Base-by-base conservation (phyloP, 1,140 invertebrate species). In the Drosophila auraria region DNA sequence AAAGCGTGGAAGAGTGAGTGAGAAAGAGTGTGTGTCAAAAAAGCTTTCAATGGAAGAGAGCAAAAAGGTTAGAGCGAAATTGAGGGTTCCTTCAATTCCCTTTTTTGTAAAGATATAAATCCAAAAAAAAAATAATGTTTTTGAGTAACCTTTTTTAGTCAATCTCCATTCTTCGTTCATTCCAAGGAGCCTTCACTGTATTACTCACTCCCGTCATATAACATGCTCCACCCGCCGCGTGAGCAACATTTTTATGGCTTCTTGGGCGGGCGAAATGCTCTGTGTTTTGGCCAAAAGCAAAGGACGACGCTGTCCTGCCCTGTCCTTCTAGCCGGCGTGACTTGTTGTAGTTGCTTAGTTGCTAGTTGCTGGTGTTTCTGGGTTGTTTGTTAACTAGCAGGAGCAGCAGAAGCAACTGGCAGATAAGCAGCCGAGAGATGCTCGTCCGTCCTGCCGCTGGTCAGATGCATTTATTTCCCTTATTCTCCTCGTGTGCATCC, bases 171-270 rank as follows among this genome's bases (percentile, higher is more conserved):
- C 12, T 17, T 17, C 2, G 1, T n/a, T 27, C 6, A 11, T 15
- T n/a, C 0, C 14, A 15, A 2, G 2, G 4, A n/a, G 11, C 8
- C 5, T 11, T 25, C 30, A 73, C 71, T 73, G 68, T 74, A 38
- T 2, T 3, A 25, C 56, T 33, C 47, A 44, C 17, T 25, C 30
- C 40, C 14, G 2, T n/a, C 49, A 51, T 23, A 53, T 45, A 45
- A 17, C 49, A 54, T 38, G 20, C 45, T 27, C 42, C 17, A 38
- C 8, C 49, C 33, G 60, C 75, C 64, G 72, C 77, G 63, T 71
- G 80, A 80, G 84, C 69, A 78, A 82, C 78, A 90, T 84, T 89
- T 89, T 89, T 89, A 89, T 89, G 87, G 82, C 82, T 79, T 78
- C 68, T 83, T 75, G 61, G 65, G 51, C 42, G 38, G 61, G 60